phyloP scores from a whole-genome alignment of 1,140 invertebrate species.

The Trichonephila clavata region DNA sequence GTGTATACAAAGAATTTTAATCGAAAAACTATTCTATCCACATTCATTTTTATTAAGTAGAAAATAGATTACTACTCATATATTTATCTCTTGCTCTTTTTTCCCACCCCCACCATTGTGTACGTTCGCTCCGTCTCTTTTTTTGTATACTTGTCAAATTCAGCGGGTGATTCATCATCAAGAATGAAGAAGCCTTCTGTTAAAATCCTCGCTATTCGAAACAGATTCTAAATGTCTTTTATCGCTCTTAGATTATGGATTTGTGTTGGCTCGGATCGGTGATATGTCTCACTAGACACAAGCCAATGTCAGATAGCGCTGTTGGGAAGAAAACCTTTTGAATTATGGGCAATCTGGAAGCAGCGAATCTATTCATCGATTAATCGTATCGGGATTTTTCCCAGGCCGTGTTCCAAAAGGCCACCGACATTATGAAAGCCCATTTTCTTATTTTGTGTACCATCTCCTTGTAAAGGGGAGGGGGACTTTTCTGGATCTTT shows the following conservation, averaged over 20 bases:
- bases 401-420: background rate
- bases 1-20: no score
- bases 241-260: background rate
- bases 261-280: background rate
- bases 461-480: no score
- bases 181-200: background rate
- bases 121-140: background rate
- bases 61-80: slow-evolving; percentile 5
- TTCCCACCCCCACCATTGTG: background rate
- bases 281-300: background rate
- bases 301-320: background rate
- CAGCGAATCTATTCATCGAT: background rate
- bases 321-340: background rate
- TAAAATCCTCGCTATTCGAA: background rate
- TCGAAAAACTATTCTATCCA: background rate
- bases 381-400: slow-evolving; percentile 3
- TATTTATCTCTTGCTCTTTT: background rate
- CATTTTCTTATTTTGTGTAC: background rate
- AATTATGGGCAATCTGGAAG: background rate
- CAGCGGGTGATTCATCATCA: background rate
- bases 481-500: background rate
- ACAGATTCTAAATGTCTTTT: slow-evolving; percentile 14
- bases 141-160: background rate
- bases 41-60: background rate
- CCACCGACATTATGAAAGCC: background rate